Base-by-base conservation (phyloP, 2,888 invertebrate genomes). In the Sclerodermus sp. region DNA sequence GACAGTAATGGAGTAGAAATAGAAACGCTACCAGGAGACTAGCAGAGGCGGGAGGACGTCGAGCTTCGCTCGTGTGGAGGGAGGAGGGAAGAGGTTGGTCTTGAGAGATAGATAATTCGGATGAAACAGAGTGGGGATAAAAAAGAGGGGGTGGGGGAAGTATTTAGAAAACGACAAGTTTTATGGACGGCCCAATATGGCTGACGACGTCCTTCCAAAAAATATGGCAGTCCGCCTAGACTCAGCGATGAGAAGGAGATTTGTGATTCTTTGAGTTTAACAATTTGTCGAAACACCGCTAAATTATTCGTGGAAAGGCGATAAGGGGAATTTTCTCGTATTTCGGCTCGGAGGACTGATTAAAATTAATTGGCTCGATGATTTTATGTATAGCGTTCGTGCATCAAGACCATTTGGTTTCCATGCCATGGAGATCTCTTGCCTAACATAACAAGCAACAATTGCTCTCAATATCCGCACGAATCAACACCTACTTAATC, bases 1-100 rank as follows among this genome's bases (percentile, higher is more conserved):
- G 65, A 62, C 64, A 52, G 62, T 61, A 64, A 62, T 61, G 53
- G 54, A 44, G 58, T 56, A 56, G 62, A 64, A 58, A 64, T 64
- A 62, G 62, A 64, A 62, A 62, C 51, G 54, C 47, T 53, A 55
- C 40, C 46, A 53, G 51, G 53, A 49, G 32, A 44, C 45, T 39
- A 58, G 48, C 48, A 49, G 47, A 51, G 23, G 45, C 39, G 29
- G 42, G 34, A 54, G 56, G 47, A 44, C 41, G 36, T 17, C 39
- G 23, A 32, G n/a, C 32, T 12, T n/a, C n/a, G n/a, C n/a, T n/a
- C n/a, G 44, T 43, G 47, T 44, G 40, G 53, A 45, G 41, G 44
- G 40, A 58, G 53, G 58, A 58, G 52, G 47, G 48, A 45, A 52
- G 44, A 55, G 60, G 55, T 3, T n/a, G n/a, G n/a, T n/a, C n/a